Evolutionary conservation across 2,797 vertebrate species (phyloP).

Genomic region (Gorsachius magnificus): DNA sequence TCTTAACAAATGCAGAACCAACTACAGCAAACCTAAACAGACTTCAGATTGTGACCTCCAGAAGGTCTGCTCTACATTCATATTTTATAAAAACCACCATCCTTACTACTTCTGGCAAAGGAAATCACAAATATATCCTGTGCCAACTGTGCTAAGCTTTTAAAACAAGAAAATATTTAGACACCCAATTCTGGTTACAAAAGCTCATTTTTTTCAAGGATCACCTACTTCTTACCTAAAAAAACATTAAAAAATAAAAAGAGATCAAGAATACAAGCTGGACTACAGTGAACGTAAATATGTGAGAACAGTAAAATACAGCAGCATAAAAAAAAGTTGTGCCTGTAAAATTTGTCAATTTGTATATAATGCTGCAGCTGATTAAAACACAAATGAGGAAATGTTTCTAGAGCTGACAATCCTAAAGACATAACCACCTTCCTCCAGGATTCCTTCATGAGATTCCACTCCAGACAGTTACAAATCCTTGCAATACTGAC

Average conservation of each 20-base stretch:
- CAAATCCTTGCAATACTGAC: neutral
- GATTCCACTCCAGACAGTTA: neutral
- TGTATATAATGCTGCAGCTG: neutral
- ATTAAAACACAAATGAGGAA: neutral
- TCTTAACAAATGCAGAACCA: neutral
- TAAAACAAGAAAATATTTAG: neutral
- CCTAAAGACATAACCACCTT: neutral
- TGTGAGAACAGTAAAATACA: neutral
- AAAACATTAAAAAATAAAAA: neutral
- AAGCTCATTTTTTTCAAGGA: neutral
- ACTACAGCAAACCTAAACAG: neutral
- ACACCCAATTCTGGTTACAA: neutral
- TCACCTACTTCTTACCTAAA: neutral
- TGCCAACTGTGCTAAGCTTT: neutral
- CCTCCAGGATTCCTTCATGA: neutral
- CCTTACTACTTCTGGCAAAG: neutral
- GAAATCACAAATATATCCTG: neutral
- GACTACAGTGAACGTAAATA: neutral
- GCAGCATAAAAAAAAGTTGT: neutral
- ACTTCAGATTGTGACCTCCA: neutral
- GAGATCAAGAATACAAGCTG: neutral
- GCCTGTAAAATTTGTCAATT: neutral
- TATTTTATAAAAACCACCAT: neutral
- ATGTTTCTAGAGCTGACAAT: neutral
- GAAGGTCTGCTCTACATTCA: neutral